A percentile compares a stretch with the other conserved stretches of the same genome.
These are phyloP conservation scores for Misgurnus anguillicaudatus DNA, from an alignment of 2,113 vertebrate genomes.

Conservation along the genomic window DNA sequence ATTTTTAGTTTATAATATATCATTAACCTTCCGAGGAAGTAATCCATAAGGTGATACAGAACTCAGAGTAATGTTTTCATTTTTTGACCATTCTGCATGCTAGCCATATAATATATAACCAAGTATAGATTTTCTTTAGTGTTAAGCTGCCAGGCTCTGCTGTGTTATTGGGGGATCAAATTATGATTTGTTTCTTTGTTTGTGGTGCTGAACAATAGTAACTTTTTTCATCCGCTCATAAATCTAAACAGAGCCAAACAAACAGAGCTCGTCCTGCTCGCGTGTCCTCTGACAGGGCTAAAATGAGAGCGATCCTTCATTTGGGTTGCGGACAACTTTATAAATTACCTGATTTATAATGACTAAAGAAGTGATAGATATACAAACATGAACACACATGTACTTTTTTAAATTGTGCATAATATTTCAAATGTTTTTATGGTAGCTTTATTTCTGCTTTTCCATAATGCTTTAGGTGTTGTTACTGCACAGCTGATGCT, in stretches of 20 bases:
- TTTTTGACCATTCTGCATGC: not conserved
- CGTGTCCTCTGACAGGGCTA: conserved; percentile 5
- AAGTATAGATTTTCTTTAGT: not conserved
- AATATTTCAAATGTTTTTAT: not conserved
- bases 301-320: conserved; percentile 36
- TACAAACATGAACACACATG: conserved; percentile 2
- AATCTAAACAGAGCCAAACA: conserved; percentile 28
- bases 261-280: not conserved
- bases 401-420: not conserved
- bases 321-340: conserved; percentile 11
- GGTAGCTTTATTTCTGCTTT: not conserved
- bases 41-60: not conserved
- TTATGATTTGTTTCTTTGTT: conserved; percentile 25
- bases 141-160: conserved; percentile 5
- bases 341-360: conserved; percentile 16
- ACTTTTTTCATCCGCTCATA: conserved; percentile 35
- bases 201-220: conserved; percentile 16
- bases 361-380: not conserved
- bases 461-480: not conserved
- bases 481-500: not conserved
- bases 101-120: not conserved
- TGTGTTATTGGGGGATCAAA: not conserved
- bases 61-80: not conserved
- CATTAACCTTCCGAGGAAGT: not conserved
- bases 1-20: not conserved